Percentiles rank a stretch among this genome's conserved stretches.
Conservation (phyloP, 2,797 vertebrate species). For the Notamacropus eugenii region DNA sequence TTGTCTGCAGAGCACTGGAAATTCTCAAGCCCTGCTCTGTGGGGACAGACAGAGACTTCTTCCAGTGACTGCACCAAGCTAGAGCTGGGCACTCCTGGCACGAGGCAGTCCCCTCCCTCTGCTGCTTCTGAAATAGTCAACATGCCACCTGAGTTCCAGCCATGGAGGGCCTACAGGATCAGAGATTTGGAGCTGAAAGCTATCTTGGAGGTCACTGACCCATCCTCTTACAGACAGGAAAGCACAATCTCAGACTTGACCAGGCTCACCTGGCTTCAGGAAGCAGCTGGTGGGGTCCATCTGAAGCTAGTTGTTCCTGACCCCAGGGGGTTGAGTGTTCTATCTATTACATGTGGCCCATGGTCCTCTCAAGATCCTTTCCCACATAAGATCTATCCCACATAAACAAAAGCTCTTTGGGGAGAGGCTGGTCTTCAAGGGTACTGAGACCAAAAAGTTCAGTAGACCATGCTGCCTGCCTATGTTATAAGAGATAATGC, state of each 20-base stretch:
- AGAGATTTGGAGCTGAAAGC: not conserved
- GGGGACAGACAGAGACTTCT: not conserved
- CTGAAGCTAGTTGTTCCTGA: too few relatives aligned
- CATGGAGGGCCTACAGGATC: not conserved
- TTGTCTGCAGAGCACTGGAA: not conserved
- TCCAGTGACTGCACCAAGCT: not conserved
- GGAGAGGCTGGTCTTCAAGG: too few relatives aligned
- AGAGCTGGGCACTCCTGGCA: too few relatives aligned
- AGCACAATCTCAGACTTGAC: too few relatives aligned
- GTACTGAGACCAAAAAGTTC: too few relatives aligned
- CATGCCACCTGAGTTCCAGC: not conserved
- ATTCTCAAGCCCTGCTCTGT: not conserved
- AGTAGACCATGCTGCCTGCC: too few relatives aligned
- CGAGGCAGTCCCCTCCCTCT: not conserved
- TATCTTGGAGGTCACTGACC: not conserved
- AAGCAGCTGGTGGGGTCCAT: too few relatives aligned
- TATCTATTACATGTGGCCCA: not conserved
- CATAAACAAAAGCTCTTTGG: not conserved
- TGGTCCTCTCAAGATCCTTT: not conserved
- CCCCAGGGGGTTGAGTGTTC: too few relatives aligned
- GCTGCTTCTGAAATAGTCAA: not conserved
- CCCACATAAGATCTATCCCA: not conserved
- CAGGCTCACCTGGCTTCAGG: too few relatives aligned
- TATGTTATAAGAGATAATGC: too few relatives aligned
- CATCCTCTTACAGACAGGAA: too few relatives aligned